Conservation (phyloP, 2,797 vertebrate species). For the Hirundo rustica region DNA sequence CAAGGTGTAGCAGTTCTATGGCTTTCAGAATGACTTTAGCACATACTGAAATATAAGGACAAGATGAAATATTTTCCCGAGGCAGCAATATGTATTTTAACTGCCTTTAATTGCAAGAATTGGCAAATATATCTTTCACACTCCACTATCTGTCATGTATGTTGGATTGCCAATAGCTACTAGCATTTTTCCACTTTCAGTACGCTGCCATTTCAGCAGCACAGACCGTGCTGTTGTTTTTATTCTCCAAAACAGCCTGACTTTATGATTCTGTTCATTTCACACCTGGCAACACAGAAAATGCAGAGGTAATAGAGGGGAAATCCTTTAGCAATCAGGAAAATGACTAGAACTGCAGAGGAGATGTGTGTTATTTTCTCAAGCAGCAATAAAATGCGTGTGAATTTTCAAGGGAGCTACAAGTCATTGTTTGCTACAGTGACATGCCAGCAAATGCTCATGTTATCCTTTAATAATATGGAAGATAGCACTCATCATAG, state of each 20-base stretch:
- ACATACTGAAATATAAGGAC: background rate
- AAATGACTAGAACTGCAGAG: background rate
- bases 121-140: background rate
- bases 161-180: background rate
- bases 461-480: slow-evolving; percentile 39
- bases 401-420: slow-evolving; percentile 44
- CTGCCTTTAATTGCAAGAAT: slow-evolving; percentile 2
- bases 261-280: slow-evolving; percentile 66
- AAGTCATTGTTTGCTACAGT: slow-evolving; percentile 42
- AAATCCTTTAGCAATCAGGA: slow-evolving; percentile 57
- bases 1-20: background rate
- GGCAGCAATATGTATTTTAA: background rate
- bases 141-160: background rate
- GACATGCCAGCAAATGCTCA: slow-evolving; percentile 8
- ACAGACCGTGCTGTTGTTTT: slow-evolving; percentile 13
- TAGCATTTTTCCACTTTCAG: background rate
- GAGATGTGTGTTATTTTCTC: slow-evolving; percentile 36
- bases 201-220: background rate
- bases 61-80: background rate
- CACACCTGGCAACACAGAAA: slow-evolving; percentile 64
- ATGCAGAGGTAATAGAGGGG: slow-evolving; percentile 53
- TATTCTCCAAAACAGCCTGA: slow-evolving; percentile 33
- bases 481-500: slow-evolving; percentile 6
- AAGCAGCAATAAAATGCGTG: slow-evolving; percentile 37
- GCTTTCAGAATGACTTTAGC: background rate